phyloP scores from a whole-genome alignment of 2,888 invertebrate species.

The Hemistola chrysoprasaria region DNA sequence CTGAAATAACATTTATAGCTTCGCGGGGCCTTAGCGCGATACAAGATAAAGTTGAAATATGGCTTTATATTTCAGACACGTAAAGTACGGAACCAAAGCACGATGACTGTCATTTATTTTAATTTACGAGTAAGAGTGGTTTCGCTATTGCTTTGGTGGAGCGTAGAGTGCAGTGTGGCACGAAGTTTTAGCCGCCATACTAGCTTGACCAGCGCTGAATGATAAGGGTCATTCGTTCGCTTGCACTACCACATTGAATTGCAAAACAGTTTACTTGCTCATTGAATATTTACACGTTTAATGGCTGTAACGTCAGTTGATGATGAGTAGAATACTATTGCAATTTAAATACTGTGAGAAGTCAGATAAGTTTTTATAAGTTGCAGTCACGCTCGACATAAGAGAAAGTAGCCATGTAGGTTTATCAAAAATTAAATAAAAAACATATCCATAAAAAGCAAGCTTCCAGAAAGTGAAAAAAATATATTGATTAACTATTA shows the following conservation, averaged over 20 bases:
- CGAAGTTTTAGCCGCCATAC: constrained; percentile 21
- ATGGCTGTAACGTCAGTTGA: constrained; percentile 58
- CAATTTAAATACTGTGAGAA: constrained; percentile 57
- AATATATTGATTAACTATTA: too few species aligned
- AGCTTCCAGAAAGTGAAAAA: too few species aligned
- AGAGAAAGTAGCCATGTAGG: constrained; percentile 1
- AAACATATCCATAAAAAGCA: too few species aligned
- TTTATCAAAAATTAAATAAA: background rate
- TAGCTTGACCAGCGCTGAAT: constrained; percentile 39
- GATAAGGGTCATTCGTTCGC: constrained; percentile 66
- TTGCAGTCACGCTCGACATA: constrained; percentile 4
- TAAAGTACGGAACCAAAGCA: constrained; percentile 32
- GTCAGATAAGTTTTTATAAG: constrained; percentile 41
- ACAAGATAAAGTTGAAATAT: constrained; percentile 27
- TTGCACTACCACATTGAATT: constrained; percentile 62
- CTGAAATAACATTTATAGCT: constrained; percentile 15
- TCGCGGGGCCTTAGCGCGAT: constrained; percentile 14
- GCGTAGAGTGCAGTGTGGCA: constrained; percentile 16
- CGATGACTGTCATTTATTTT: constrained; percentile 39
- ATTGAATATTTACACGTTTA: constrained; percentile 71
- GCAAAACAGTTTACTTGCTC: constrained; percentile 60
- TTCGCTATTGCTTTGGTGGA: constrained; percentile 11
- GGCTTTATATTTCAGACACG: constrained; percentile 25
- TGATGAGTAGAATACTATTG: constrained; percentile 55
- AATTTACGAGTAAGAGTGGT: constrained; percentile 40